Evolutionary conservation across 2,113 vertebrate genomes (phyloP), one percentile per base, ranked within the genome.

Genomic region (Octodon degus): DNA sequence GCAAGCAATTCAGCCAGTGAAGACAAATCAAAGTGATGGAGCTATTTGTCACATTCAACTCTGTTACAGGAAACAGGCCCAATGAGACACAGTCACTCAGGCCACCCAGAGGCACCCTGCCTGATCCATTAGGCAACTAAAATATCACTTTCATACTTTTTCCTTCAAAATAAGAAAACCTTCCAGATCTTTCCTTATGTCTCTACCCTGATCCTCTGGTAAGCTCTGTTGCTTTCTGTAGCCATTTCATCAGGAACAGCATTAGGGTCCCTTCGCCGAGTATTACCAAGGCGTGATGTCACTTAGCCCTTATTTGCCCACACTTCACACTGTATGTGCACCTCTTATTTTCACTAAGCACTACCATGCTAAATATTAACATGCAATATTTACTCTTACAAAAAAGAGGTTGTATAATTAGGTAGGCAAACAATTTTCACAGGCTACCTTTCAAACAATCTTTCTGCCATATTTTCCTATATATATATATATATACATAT

Each of bases 1-100:
- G 79, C 62, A 8, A 82, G 77, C 55, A 90, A 79, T 93, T 95
- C n/a, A 90, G 90, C 90, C 82, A 94, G 77, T 76, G 96, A 92
- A 92, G 93, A 67, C 94, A 97, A 97, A 98, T 95, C 96, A 97
- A 90, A 72, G 77, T 84, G 82, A 92, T 92, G 62, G 72, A 91
- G 89, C 92, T 95, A 96, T 97, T 92, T 80, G 83, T 97, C 97
- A 95, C 86, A 74, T 63, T 70, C 85, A 93, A 70, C 55, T 14
- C 53, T 58, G 55, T 19, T 58, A 68, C 1, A 82, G 96, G 95
- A 96, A 95, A 95, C 37, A 90, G 76, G 72, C 47, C 77, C 83
- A 95, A 96, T 93, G 86, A 95, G 95, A 96, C 55, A 74, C 97
- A 91, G 17, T 93, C 90, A 86, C 96, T 95, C 92, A 90, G 86